phyloP scores from a whole-genome alignment of 2,113 vertebrate genomes.

The Mus spicilegus region DNA sequence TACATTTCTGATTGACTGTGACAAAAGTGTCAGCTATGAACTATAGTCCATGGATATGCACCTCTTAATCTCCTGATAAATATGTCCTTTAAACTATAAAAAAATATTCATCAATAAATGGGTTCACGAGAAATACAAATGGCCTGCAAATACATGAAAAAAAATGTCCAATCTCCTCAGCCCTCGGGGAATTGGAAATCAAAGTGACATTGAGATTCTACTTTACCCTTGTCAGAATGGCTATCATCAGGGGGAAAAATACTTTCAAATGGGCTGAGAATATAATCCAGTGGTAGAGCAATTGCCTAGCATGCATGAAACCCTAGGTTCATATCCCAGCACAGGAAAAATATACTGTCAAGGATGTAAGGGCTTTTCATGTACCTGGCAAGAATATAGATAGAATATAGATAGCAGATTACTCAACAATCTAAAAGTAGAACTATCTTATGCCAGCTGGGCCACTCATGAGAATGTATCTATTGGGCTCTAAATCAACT shows the following conservation, averaged over 20 bases:
- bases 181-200: background rate
- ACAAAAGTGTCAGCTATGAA: conserved; percentile 91
- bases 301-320: background rate
- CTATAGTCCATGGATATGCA: conserved; percentile 86
- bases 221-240: background rate
- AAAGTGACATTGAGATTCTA: background rate
- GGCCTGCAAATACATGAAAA: background rate
- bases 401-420: background rate
- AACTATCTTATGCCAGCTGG: background rate
- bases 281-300: background rate
- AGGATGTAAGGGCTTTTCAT: too few species aligned
- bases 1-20: conserved; percentile 84
- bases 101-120: too few species aligned
- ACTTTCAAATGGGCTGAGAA: background rate
- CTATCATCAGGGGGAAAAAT: background rate
- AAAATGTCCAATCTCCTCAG: background rate
- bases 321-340: background rate
- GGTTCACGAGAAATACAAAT: background rate
- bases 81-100: conserved; percentile 86
- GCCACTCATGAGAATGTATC: background rate
- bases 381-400: background rate
- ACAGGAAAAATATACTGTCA: background rate
- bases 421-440: background rate
- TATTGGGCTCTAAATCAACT: background rate
- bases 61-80: conserved; percentile 91